Evolutionary conservation across 1,140 invertebrate species (phyloP).

Genomic region (Hylaeus anthracinus): DNA sequence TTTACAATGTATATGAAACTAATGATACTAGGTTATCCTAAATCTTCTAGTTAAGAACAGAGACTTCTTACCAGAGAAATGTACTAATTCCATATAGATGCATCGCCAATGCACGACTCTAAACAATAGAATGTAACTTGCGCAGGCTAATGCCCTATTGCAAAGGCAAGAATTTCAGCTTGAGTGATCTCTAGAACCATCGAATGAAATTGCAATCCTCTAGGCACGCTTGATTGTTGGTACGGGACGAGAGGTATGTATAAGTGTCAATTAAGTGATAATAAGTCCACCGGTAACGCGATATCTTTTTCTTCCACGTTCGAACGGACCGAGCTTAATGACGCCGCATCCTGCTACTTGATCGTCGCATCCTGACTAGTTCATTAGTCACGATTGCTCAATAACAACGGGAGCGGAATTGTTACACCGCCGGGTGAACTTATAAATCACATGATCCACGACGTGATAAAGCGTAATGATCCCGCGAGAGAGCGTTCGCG

Average conservation of each 20-base stretch:
- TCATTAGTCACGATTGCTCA: conserved; percentile 73
- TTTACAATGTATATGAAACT: no score
- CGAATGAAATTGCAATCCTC: neutral
- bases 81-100: no score
- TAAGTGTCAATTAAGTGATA: conserved; percentile 46
- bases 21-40: no score
- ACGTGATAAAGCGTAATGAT: conserved; percentile 65
- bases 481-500: conserved; percentile 51
- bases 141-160: no score
- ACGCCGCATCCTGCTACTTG: conserved; percentile 50
- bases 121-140: no score
- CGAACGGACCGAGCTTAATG: conserved; percentile 37
- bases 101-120: no score
- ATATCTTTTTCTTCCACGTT: conserved; percentile 35
- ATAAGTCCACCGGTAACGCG: conserved; percentile 4
- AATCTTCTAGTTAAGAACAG: no score
- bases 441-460: conserved; percentile 71
- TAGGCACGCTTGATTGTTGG: neutral
- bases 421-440: conserved; percentile 61
- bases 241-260: conserved; percentile 3
- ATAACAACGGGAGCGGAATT: conserved; percentile 65
- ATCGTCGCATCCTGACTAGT: conserved; percentile 66
- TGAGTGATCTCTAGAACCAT: no score
- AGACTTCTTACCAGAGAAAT: no score
- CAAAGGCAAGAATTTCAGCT: no score